These are phyloP conservation scores for Hemiprocne comata DNA, from an alignment of 2,113 vertebrate species.

Conservation along the genomic window DNA sequence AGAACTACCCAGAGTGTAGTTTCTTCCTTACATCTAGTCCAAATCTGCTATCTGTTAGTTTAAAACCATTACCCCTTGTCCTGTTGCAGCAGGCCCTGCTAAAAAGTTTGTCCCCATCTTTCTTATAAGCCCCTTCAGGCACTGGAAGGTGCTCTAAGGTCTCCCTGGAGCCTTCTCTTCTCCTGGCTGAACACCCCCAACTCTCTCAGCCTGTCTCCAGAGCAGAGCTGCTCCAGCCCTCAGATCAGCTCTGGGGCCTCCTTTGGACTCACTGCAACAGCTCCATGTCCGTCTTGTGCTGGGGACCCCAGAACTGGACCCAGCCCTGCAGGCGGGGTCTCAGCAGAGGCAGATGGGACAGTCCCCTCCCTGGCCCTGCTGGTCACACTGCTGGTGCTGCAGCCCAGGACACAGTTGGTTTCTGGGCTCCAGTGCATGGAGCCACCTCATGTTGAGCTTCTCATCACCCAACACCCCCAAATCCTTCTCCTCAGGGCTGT, in stretches of 20 bases:
- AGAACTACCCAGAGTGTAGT: not conserved
- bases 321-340: not conserved
- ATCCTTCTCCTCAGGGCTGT: too few species aligned
- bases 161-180: not conserved
- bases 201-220: not conserved
- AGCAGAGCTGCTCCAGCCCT: not conserved
- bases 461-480: too few species aligned
- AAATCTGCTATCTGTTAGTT: fast-evolving
- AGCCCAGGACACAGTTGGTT: too few species aligned
- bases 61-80: not conserved
- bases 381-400: not conserved
- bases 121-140: not conserved
- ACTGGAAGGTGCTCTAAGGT: not conserved
- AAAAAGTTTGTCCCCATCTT: not conserved
- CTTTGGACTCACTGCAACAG: not conserved
- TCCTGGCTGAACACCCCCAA: not conserved
- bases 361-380: not conserved
- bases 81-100: fast-evolving
- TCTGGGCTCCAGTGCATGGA: too few species aligned
- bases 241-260: fast-evolving
- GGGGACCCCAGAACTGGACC: not conserved
- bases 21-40: too few species aligned
- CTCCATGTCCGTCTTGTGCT: fast-evolving
- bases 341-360: not conserved
- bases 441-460: too few species aligned